Evolutionary conservation across 1,140 invertebrate genomes (phyloP), one percentile per base, ranked within the genome.

Genomic region (Meteorus sp.): DNA sequence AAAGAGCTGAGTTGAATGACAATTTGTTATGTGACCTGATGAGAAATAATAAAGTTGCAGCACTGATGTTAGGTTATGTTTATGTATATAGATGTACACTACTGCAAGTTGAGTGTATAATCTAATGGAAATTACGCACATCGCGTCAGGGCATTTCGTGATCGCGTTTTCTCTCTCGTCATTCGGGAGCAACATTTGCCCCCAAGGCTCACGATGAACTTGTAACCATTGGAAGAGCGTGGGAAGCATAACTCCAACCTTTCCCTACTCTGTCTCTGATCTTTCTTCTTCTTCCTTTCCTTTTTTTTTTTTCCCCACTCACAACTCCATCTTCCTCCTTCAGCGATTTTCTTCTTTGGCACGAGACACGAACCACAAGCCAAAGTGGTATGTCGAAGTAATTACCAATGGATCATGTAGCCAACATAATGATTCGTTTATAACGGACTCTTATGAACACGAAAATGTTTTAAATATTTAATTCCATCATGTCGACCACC

Each of bases 141-240:
- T 15, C 17, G n/a, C n/a, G n/a, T 44, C 35, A 51, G 25, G 50
- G 48, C 51, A 54, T 55, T 58, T 57, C 57, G 56, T 52, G 50
- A 52, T 52, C 59, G 58, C 59, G 59, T 62, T n/a, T 39, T 39
- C 35, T 7, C 11, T 7, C 35, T 62, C 55, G 60, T 41, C 52
- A 61, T 64, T 63, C 60, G 52, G 61, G 60, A 61, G 68, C 66
- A 64, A 56, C 25, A 13, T 27, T 29, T 58, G 56, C 48, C 55
- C 64, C 52, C 52, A 57, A 60, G 66, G 64, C 60, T 63, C 35
- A 39, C 35, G 60, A 66, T 63, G 68, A 70, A 68, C 68, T 61
- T 65, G 61, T 67, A 66, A 70, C 63, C n/a, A 64, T 61, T 61
- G 56, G 44, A 33, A 44, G 66, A 70, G 68, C 68, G 68, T 70